Percentiles rank a stretch among this genome's conserved stretches.
Evolutionary conservation across 2,888 invertebrate genomes (phyloP).

Genomic region (Hirtodrosophila confusa): DNA sequence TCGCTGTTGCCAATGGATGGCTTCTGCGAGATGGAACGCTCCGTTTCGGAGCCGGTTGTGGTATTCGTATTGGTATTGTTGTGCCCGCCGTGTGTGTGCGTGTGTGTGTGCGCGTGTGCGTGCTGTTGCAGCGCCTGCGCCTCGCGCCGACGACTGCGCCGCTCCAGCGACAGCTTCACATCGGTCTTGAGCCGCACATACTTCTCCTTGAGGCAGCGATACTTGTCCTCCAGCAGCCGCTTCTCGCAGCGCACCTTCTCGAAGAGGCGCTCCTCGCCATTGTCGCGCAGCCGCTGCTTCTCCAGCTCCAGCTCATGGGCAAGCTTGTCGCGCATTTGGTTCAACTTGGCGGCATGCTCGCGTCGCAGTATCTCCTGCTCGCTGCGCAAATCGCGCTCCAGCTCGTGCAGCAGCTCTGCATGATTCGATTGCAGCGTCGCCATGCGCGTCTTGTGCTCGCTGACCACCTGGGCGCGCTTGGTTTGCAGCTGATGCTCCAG

Average conservation of each 20-base stretch:
- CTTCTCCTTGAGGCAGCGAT: slow-evolving; percentile 92
- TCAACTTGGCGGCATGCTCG: slow-evolving; percentile 88
- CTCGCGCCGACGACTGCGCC: slow-evolving; percentile 88
- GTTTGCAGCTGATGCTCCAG: slow-evolving; percentile 84
- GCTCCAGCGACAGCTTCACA: slow-evolving; percentile 90
- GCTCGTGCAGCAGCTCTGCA: slow-evolving; percentile 81
- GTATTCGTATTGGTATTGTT: slow-evolving; percentile 86
- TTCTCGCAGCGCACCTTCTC: slow-evolving; percentile 89
- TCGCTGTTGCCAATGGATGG: slow-evolving; percentile 85
- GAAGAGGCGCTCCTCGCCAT: slow-evolving; percentile 85
- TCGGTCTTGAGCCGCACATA: slow-evolving; percentile 92
- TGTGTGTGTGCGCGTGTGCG: slow-evolving; percentile 20
- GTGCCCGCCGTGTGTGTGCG: slow-evolving; percentile 13
- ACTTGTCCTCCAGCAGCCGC: slow-evolving; percentile 90
- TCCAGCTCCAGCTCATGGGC: slow-evolving; percentile 86
- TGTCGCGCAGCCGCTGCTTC: slow-evolving; percentile 83
- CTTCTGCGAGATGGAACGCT: slow-evolving; percentile 90
- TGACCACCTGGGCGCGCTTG: slow-evolving; percentile 85
- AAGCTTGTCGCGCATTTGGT: slow-evolving; percentile 87
- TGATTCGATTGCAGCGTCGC: slow-evolving; percentile 83
- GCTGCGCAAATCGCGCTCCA: slow-evolving; percentile 83
- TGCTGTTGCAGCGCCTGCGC: slow-evolving; percentile 84
- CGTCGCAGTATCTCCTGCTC: slow-evolving; percentile 89
- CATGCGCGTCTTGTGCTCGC: slow-evolving; percentile 85
- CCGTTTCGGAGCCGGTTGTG: slow-evolving; percentile 91